Percentiles rank a stretch among this genome's conserved stretches.
Conservation (phyloP, 2,113 vertebrate species). For the Gambusia affinis region DNA sequence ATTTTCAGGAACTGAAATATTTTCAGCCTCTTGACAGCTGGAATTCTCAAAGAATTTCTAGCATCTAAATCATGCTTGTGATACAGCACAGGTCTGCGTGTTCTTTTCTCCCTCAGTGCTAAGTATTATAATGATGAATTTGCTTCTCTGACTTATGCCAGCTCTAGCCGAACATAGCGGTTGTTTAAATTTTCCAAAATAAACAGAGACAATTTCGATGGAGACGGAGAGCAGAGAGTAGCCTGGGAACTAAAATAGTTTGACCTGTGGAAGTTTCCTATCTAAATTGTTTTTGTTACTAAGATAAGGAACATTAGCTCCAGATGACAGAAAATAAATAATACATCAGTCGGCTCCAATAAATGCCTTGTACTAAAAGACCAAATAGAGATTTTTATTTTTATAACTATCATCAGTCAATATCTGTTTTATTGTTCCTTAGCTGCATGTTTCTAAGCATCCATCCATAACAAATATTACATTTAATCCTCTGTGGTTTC, state of each 20-base stretch:
- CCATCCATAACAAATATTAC: slow-evolving; percentile 61
- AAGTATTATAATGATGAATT: slow-evolving; percentile 84
- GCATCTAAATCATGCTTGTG: slow-evolving; percentile 69
- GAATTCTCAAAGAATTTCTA: slow-evolving; percentile 69
- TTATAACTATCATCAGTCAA: slow-evolving; percentile 68
- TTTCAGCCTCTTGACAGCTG: slow-evolving; percentile 66
- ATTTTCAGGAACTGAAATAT: slow-evolving; percentile 74
- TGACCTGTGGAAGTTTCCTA: slow-evolving; percentile 86
- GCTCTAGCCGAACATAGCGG: slow-evolving; percentile 80
- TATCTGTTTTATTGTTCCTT: slow-evolving; percentile 47
- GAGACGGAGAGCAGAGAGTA: slow-evolving; percentile 83
- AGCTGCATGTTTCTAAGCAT: slow-evolving; percentile 44
- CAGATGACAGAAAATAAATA: slow-evolving; percentile 84
- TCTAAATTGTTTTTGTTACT: slow-evolving; percentile 87
- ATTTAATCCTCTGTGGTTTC: slow-evolving; percentile 49
- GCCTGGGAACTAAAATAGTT: slow-evolving; percentile 82
- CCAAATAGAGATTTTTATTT: slow-evolving; percentile 73
- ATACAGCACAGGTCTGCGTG: slow-evolving; percentile 67
- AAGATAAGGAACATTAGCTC: slow-evolving; percentile 85
- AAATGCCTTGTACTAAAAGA: slow-evolving; percentile 75
- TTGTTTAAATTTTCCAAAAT: slow-evolving; percentile 86
- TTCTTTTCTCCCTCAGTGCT: slow-evolving; percentile 69
- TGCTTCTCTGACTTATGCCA: slow-evolving; percentile 75
- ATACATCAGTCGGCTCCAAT: slow-evolving; percentile 74
- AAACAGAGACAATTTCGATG: slow-evolving; percentile 83